A percentile compares a stretch with the other conserved stretches of the same genome.
These are phyloP conservation scores for Pogonomyrmex barbatus DNA, from an alignment of 1,140 invertebrate genomes.

Conservation along the genomic window DNA sequence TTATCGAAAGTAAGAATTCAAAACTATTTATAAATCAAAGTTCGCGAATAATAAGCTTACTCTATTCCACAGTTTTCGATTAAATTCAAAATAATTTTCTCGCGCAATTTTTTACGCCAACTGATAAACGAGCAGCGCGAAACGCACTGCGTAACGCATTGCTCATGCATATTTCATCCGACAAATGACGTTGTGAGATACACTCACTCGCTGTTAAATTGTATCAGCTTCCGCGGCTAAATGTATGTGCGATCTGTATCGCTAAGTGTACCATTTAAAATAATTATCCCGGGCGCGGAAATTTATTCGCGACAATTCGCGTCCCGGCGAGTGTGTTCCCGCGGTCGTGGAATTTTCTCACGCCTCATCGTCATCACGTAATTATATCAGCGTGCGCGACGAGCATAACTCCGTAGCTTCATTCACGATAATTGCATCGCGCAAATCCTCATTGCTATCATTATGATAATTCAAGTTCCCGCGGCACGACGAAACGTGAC, in stretches of 20 bases:
- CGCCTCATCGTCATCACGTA: constrained; percentile 35
- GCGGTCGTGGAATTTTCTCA: constrained; percentile 46
- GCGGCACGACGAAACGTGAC: constrained; percentile 25
- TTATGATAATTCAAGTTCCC: constrained; percentile 54
- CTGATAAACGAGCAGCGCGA: neutral
- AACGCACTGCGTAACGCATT: neutral
- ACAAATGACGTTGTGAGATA: neutral
- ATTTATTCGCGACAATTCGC: constrained; percentile 14
- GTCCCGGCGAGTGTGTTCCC: neutral
- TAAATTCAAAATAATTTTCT: neutral
- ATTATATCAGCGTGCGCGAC: constrained; percentile 49
- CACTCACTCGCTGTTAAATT: neutral
- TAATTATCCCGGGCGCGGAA: constrained; percentile 11
- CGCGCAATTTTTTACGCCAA: neutral
- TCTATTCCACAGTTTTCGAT: neutral
- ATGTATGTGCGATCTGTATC: neutral
- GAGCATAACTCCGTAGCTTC: constrained; percentile 10
- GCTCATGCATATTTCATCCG: neutral
- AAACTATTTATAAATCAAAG: neutral
- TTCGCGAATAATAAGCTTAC: neutral
- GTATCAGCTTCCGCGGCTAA: neutral
- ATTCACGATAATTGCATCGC: constrained; percentile 35
- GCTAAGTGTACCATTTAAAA: neutral
- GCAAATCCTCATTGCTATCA: constrained; percentile 37
- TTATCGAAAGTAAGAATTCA: too few relatives aligned